Percentiles rank a stretch among this genome's conserved stretches.
These are phyloP conservation scores for Lepidostoma basale DNA, from an alignment of 1,140 invertebrate species.

Conservation along the genomic window DNA sequence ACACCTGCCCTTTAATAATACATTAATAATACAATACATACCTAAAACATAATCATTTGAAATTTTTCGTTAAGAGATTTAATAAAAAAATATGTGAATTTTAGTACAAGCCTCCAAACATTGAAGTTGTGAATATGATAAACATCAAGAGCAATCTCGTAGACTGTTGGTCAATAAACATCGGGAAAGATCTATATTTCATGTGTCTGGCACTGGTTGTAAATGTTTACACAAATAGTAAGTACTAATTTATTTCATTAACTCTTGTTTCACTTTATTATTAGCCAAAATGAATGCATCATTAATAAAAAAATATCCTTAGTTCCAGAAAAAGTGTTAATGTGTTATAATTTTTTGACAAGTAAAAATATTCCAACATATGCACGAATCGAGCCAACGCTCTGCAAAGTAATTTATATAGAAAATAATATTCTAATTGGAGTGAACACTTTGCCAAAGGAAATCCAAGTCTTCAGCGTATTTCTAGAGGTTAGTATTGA, in stretches of 20 bases:
- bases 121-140: constrained; percentile 20
- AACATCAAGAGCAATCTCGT: constrained; percentile 11
- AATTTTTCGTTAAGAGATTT: too few species aligned
- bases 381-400: constrained; percentile 11
- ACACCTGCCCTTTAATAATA: too few species aligned
- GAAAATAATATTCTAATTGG: constrained; percentile 25
- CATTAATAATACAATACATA: too few species aligned
- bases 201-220: constrained; percentile 12
- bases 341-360: constrained; percentile 22
- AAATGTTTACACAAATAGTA: constrained; percentile 27
- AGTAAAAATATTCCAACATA: background rate
- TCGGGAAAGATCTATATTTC: constrained; percentile 20
- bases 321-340: constrained; percentile 24
- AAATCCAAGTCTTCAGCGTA: constrained; percentile 13
- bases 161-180: constrained; percentile 4
- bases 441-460: constrained; percentile 5
- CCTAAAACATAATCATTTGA: too few species aligned
- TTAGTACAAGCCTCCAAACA: constrained; percentile 16
- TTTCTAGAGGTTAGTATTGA: background rate
- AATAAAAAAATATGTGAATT: too few species aligned
- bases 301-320: background rate
- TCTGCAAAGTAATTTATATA: constrained; percentile 10
- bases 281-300: background rate
- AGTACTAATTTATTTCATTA: background rate
- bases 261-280: background rate